These are phyloP conservation scores for Drosophila vallismaia DNA, from an alignment of 2,888 invertebrate genomes.

Conservation along the genomic window DNA sequence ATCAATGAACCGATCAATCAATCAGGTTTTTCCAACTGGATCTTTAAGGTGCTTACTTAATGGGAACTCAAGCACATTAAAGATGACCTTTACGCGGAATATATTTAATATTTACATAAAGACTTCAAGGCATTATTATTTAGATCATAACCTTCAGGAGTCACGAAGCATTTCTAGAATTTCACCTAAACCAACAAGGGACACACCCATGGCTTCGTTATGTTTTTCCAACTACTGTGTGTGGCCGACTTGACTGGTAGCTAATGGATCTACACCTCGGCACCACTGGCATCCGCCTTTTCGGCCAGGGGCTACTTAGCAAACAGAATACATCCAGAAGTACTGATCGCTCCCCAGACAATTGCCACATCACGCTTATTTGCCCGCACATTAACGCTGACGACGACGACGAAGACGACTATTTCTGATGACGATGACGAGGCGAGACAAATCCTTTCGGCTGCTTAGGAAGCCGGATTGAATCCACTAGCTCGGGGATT, in stretches of 20 bases:
- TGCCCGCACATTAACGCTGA: conserved; percentile 74
- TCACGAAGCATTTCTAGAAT: not conserved
- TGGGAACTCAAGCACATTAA: conserved; percentile 20
- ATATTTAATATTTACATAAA: conserved; percentile 1
- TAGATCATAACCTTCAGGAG: not conserved
- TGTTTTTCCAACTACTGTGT: conserved; percentile 26
- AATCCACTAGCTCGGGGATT: conserved; percentile 52
- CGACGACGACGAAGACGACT: conserved; percentile 41
- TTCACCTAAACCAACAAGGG: conserved; percentile 13
- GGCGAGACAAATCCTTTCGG: conserved; percentile 75
- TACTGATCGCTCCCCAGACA: conserved; percentile 59
- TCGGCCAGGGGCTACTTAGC: conserved; percentile 57
- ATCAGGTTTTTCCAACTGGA: conserved; percentile 23
- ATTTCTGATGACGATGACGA: conserved; percentile 34
- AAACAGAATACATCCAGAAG: conserved; percentile 26
- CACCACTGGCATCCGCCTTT: conserved; percentile 12
- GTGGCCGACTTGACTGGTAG: conserved; percentile 51
- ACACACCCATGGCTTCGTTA: conserved; percentile 26
- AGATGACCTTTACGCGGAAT: not conserved
- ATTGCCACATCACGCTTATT: conserved; percentile 79
- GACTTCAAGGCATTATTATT: not conserved
- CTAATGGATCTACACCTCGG: conserved; percentile 75
- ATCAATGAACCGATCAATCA: conserved; percentile 37
- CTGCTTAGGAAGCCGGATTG: conserved; percentile 61
- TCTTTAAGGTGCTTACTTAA: conserved; percentile 25